Percentiles rank a stretch among this genome's conserved stretches.
Evolutionary conservation across 1,140 invertebrate genomes (phyloP).

Genomic region (Lethrus apterus): DNA sequence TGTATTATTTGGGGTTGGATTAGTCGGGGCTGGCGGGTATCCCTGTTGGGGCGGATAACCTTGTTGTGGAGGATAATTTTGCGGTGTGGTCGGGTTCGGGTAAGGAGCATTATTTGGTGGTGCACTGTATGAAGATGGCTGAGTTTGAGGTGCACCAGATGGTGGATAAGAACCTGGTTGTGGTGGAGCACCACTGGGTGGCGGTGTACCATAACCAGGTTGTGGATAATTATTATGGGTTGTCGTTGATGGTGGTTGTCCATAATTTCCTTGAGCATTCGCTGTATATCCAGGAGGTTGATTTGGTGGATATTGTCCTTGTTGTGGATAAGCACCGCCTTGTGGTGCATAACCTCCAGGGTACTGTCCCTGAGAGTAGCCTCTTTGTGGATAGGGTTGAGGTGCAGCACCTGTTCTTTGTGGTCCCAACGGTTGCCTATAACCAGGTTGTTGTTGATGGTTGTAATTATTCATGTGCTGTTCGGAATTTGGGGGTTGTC

Average conservation of each 20-base stretch:
- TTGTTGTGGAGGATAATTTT: slow-evolving; percentile 40
- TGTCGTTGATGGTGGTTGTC: slow-evolving; percentile 40
- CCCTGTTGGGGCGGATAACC: slow-evolving; percentile 33
- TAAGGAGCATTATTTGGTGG: slow-evolving; percentile 38
- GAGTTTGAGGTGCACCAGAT: slow-evolving; percentile 39
- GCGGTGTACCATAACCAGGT: slow-evolving; percentile 35
- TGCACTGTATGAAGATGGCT: slow-evolving; percentile 38
- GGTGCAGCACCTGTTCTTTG: slow-evolving; percentile 44
- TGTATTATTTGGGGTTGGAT: slow-evolving; percentile 37
- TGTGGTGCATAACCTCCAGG: slow-evolving; percentile 42
- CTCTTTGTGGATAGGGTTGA: slow-evolving; percentile 51
- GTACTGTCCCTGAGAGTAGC: slow-evolving; percentile 49
- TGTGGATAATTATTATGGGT: slow-evolving; percentile 38
- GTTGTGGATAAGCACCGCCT: slow-evolving; percentile 43
- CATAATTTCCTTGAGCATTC: slow-evolving; percentile 43
- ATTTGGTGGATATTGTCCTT: slow-evolving; percentile 42
- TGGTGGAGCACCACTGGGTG: slow-evolving; percentile 24
- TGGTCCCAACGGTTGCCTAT: slow-evolving; percentile 42
- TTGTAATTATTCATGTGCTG: slow-evolving; percentile 49
- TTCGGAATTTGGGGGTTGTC: slow-evolving; percentile 44
- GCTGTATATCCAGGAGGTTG: slow-evolving; percentile 44
- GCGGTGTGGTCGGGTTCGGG: slow-evolving; percentile 38
- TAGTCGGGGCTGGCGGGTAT: slow-evolving; percentile 26
- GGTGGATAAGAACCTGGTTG: slow-evolving; percentile 38
- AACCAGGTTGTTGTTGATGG: slow-evolving; percentile 46